Base-by-base conservation (phyloP, 2,888 invertebrate species). In the Rhagonycha lutea region DNA sequence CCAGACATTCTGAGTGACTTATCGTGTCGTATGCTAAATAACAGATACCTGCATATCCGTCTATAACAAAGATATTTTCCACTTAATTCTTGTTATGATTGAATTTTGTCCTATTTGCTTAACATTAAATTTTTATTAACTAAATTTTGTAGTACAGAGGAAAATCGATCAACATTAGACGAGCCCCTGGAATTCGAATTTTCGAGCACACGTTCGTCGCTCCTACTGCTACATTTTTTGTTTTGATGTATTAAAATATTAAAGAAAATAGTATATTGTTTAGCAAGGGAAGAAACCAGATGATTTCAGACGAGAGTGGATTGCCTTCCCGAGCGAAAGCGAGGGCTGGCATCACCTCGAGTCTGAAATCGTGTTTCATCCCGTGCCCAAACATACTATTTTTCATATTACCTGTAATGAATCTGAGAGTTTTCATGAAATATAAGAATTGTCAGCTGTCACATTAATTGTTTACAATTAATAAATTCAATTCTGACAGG, bases 1-100 rank as follows among this genome's bases (percentile, higher is more conserved):
- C 1, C n/a, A 47, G 32, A 32, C 47, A 47, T 75, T 24, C 24
- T 14, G 60, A 75, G 80, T 77, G 79, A 77, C 76, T 76, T 77
- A 77, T 74, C 76, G 75, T 79, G 80, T 76, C 75, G n/a, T 76
- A 68, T 80, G 80, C 75, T 79, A 77, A n/a, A 74, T 79, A 79
- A 80, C 78, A 74, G 76, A 70, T 77, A 72, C 18, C 18, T 18
- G 2, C 74, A 68, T n/a, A 47, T 47, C 47, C 76, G 72, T 71
- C 69, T 69, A 73, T 76, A 78, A 80, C 80, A 80, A 78, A 76
- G 69, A 77, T 79, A 76, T 75, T 75, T 74, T 72, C 73, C 79
- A 76, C 47, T 77, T 78, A 75, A 80, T 78, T 78, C 77, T 69
- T 70, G 70, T 47, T 68, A 71, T 47, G 47, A 47, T 47, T 79